phyloP scores from a whole-genome alignment of 2,888 invertebrate genomes.

The Parascotia fuliginaria region DNA sequence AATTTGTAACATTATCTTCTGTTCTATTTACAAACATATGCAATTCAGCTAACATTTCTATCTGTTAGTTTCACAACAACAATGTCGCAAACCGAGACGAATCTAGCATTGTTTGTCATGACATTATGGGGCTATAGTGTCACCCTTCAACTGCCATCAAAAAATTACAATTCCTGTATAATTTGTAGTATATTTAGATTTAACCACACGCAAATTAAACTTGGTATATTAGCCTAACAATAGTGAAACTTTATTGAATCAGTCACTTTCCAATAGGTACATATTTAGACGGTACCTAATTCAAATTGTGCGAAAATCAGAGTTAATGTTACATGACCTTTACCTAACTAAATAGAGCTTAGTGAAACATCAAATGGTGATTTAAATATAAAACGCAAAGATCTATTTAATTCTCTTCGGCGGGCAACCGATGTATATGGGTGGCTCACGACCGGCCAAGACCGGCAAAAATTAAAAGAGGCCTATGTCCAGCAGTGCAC shows the following conservation, averaged over 20 bases:
- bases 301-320: conserved; percentile 21
- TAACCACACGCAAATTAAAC: not conserved
- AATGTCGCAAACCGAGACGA: conserved; percentile 67
- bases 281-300: conserved; percentile 9
- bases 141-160: conserved; percentile 35
- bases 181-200: conserved; percentile 15
- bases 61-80: conserved; percentile 57
- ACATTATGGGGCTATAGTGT: conserved; percentile 50
- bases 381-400: no score
- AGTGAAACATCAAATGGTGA: no score
- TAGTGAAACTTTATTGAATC: conserved; percentile 18
- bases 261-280: conserved; percentile 37
- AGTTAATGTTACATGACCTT: not conserved
- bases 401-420: no score
- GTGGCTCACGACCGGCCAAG: no score
- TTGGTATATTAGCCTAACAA: conserved; percentile 23
- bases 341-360: no score
- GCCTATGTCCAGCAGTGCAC: no score
- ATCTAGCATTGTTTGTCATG: conserved; percentile 69
- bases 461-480: no score
- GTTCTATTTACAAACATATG: conserved; percentile 51
- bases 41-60: conserved; percentile 48
- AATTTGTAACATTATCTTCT: conserved; percentile 40
- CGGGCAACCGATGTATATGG: no score
- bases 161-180: not conserved